A percentile compares a stretch with the other conserved stretches of the same genome.
phyloP scores from a whole-genome alignment of 2,888 invertebrate species.

The Xylota sylvarum region DNA sequence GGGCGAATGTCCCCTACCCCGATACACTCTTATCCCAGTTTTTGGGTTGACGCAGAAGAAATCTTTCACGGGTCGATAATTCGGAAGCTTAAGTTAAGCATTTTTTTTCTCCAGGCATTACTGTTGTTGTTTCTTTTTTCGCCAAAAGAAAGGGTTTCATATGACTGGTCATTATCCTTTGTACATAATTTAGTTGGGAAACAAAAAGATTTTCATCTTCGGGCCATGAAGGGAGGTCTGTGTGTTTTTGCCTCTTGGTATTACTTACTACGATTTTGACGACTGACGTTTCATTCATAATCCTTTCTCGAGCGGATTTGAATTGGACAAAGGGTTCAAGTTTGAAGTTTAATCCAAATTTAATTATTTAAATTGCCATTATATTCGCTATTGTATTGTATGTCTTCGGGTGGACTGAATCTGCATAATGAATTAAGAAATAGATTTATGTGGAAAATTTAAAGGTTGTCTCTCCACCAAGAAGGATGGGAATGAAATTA shows the following conservation, averaged over 20 bases:
- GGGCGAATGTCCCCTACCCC: neutral
- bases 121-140: neutral
- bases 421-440: slow-evolving; percentile 13
- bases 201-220: slow-evolving; percentile 25
- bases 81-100: slow-evolving; percentile 36
- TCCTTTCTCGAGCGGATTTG: slow-evolving; percentile 40
- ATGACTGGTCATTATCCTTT: slow-evolving; percentile 57
- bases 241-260: slow-evolving; percentile 1
- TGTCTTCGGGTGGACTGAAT: slow-evolving; percentile 17
- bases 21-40: neutral
- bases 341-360: slow-evolving; percentile 62
- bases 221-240: slow-evolving; percentile 1
- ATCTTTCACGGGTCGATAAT: slow-evolving; percentile 53
- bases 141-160: slow-evolving; percentile 39
- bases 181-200: slow-evolving; percentile 48
- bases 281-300: slow-evolving; percentile 61
- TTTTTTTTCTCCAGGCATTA: neutral
- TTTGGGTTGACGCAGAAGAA: slow-evolving; percentile 34
- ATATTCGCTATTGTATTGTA: slow-evolving; percentile 19
- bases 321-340: slow-evolving; percentile 45
- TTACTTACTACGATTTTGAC: slow-evolving; percentile 35
- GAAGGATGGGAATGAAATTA: neutral
- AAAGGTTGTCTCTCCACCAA: neutral
- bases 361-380: slow-evolving; percentile 71
- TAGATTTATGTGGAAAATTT: slow-evolving; percentile 10